Percentiles rank a stretch among this genome's conserved stretches.
Evolutionary conservation across 2,113 vertebrate genomes (phyloP).

Genomic region (Cardinalis cardinalis): DNA sequence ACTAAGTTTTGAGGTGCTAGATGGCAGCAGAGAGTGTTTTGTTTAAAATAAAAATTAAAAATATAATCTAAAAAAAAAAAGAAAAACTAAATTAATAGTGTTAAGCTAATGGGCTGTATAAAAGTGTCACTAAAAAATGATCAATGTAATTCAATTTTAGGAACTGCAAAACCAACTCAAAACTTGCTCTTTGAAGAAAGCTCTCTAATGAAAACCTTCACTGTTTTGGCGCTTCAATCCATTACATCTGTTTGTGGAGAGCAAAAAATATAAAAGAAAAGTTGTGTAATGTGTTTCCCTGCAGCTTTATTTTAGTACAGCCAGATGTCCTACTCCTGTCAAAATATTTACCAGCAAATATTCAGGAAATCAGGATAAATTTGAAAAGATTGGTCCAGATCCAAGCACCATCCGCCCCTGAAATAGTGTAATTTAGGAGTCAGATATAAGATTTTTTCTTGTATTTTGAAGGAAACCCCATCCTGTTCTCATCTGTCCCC

Average conservation of each 20-base stretch:
- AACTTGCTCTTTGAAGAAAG: slow-evolving; percentile 30
- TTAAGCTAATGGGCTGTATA: background rate
- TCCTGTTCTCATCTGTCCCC: background rate
- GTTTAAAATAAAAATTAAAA: background rate
- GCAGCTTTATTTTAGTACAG: slow-evolving; percentile 28
- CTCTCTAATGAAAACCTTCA: slow-evolving; percentile 39
- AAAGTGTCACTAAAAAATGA: background rate
- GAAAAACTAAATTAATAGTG: background rate
- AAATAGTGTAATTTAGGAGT: background rate
- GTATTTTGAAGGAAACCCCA: slow-evolving; percentile 3
- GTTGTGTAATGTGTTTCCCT: slow-evolving; percentile 17
- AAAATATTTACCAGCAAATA: slow-evolving; percentile 29
- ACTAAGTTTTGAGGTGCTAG: slow-evolving; percentile 20
- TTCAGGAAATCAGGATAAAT: background rate
- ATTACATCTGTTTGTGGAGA: slow-evolving; percentile 38
- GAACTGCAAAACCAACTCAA: background rate
- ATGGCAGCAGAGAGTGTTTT: slow-evolving; percentile 36
- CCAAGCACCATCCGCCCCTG: background rate
- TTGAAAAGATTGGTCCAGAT: background rate
- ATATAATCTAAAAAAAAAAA: background rate
- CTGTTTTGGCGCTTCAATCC: slow-evolving; percentile 12
- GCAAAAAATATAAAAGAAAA: background rate
- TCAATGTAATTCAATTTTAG: background rate
- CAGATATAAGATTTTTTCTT: background rate
- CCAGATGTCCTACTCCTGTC: slow-evolving; percentile 42